These are phyloP conservation scores for Danio albolineatus DNA, from an alignment of 2,797 vertebrate species.

Conservation along the genomic window DNA sequence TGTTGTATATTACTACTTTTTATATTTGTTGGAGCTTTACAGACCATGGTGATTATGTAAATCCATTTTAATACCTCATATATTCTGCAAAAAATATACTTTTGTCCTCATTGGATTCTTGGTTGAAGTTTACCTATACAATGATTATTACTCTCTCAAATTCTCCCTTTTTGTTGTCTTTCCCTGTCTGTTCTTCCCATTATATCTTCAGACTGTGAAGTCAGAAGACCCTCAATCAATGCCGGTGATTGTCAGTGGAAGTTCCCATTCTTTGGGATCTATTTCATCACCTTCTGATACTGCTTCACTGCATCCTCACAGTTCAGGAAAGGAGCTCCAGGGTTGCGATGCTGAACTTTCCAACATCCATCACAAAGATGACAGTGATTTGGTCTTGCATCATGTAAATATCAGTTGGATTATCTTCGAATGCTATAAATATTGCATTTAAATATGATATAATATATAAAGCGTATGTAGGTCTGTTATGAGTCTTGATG, in stretches of 20 bases:
- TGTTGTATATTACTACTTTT: not conserved
- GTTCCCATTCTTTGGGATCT: conserved; percentile 60
- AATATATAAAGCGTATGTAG: not conserved
- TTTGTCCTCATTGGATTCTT: not conserved
- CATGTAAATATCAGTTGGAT: conserved; percentile 67
- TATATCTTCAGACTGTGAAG: conserved; percentile 59
- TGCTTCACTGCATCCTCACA: conserved; percentile 72
- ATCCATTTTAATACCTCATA: too few species aligned
- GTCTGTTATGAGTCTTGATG: not conserved
- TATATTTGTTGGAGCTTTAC: not conserved
- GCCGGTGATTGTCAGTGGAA: conserved; percentile 71
- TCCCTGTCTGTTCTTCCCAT: not conserved
- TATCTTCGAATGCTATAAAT: not conserved
- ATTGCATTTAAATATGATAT: too few species aligned
- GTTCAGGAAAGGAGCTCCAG: conserved; percentile 69
- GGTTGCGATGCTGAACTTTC: conserved; percentile 66
- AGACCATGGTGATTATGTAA: not conserved
- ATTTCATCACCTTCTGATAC: conserved; percentile 64
- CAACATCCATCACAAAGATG: conserved; percentile 63
- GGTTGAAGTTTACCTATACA: not conserved
- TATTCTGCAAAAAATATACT: not conserved
- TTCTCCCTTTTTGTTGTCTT: not conserved
- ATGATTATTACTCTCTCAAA: not conserved
- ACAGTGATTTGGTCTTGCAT: conserved; percentile 64
- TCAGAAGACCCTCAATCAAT: conserved; percentile 67